These are phyloP conservation scores for Drosophila fungiperda DNA, from an alignment of 2,888 invertebrate species.

Conservation along the genomic window DNA sequence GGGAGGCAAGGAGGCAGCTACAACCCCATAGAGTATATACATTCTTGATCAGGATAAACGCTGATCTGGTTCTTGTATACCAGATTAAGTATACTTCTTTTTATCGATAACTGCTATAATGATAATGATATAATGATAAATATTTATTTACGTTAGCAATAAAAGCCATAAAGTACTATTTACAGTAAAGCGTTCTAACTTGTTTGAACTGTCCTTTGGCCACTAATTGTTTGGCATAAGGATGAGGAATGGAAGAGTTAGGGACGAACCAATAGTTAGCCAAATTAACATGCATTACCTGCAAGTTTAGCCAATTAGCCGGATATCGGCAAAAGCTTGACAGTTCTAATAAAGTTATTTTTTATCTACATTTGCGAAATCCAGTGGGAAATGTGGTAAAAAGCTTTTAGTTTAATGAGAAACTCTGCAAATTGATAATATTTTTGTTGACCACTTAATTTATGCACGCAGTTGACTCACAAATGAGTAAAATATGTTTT, in stretches of 20 bases:
- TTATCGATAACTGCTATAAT: neutral
- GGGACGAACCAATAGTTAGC: constrained; percentile 51
- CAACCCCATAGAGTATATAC: no score
- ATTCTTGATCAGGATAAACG: neutral
- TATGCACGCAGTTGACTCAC: constrained; percentile 18
- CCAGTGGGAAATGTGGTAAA: constrained; percentile 3
- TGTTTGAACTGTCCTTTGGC: constrained; percentile 42
- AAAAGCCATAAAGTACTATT: neutral
- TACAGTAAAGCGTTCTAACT: neutral
- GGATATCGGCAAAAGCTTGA: constrained; percentile 39
- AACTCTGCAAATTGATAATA: constrained; percentile 30
- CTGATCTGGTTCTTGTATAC: neutral
- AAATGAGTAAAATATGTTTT: constrained; percentile 24
- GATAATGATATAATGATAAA: no score
- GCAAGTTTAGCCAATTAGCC: constrained; percentile 67
- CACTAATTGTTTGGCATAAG: constrained; percentile 31
- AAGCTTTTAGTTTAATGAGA: constrained; percentile 39
- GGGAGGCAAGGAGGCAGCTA: neutral
- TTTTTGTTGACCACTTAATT: constrained; percentile 12
- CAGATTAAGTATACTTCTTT: neutral
- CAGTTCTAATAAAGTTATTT: constrained; percentile 33
- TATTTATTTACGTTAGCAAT: neutral
- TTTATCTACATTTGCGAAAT: neutral
- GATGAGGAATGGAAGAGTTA: constrained; percentile 19
- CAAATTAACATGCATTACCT: constrained; percentile 74